Conservation (phyloP, 2,113 vertebrate species). For the Pica pica region DNA sequence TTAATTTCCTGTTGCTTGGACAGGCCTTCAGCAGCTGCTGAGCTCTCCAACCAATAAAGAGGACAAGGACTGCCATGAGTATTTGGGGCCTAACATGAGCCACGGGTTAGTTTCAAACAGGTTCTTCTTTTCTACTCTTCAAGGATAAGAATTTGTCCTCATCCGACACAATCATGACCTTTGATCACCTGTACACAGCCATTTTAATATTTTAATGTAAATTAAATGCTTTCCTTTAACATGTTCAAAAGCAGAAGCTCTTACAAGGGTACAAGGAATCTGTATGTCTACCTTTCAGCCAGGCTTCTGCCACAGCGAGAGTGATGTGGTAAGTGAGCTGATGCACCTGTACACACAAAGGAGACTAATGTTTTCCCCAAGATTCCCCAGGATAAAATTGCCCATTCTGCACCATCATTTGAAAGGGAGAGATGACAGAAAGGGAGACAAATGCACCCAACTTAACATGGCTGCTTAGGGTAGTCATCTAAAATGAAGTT, state of each 20-base stretch:
- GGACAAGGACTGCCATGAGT: neutral
- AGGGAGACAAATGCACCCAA: neutral
- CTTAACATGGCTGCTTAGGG: neutral
- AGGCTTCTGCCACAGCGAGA: neutral
- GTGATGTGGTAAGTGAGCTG: neutral
- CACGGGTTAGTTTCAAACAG: neutral
- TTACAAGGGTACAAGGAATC: neutral
- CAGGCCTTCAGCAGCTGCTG: neutral
- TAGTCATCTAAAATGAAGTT: neutral
- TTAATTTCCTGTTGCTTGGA: neutral
- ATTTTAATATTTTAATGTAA: neutral
- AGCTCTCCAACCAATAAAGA: neutral
- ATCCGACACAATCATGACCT: neutral
- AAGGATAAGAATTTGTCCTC: neutral
- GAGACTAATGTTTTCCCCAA: neutral
- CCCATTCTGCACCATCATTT: neutral
- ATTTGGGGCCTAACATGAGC: neutral
- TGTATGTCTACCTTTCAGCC: neutral
- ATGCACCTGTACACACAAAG: neutral
- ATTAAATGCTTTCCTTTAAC: neutral
- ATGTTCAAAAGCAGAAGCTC: neutral
- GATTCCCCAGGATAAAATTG: neutral
- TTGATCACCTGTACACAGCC: neutral
- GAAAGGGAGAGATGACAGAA: neutral
- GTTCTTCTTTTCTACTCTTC: neutral